Conservation (phyloP, 2,888 invertebrate species). For the Strigamia maritima region DNA sequence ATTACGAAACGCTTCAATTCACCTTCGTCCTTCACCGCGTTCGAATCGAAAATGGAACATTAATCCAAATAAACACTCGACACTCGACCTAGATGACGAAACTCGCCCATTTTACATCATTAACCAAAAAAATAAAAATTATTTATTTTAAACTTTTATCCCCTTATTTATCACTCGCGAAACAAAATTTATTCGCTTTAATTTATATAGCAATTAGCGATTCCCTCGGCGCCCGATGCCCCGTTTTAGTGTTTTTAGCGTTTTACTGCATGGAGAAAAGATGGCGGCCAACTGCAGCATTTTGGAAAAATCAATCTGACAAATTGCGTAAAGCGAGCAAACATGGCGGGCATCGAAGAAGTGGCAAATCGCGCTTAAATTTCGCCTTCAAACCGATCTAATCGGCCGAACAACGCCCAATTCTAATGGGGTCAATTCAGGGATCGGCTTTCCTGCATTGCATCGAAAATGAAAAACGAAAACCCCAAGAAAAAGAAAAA, state of each 20-base stretch:
- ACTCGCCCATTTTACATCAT: background rate
- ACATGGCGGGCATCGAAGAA: background rate
- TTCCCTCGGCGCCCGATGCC: background rate
- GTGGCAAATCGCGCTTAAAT: background rate
- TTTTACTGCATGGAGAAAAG: background rate
- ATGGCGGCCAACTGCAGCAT: conserved; percentile 17
- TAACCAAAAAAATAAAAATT: too few relatives aligned
- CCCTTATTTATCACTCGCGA: too few relatives aligned
- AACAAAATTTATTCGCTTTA: too few relatives aligned
- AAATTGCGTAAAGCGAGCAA: background rate
- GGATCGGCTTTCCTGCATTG: background rate
- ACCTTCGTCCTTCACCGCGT: background rate
- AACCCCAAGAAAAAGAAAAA: background rate
- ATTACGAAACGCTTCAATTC: background rate
- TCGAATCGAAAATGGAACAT: background rate
- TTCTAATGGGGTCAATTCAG: background rate
- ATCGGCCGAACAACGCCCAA: too few relatives aligned
- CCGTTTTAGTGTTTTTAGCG: too few relatives aligned
- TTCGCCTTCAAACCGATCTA: background rate
- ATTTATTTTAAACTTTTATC: too few relatives aligned
- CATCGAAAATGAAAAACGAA: background rate
- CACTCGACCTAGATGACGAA: background rate
- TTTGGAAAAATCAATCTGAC: background rate
- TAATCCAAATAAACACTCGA: background rate
- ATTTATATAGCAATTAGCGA: background rate